Evolutionary conservation across 2,888 invertebrate genomes (phyloP), one percentile per base, ranked within the genome.

Genomic region (Agonopterix arenella): DNA sequence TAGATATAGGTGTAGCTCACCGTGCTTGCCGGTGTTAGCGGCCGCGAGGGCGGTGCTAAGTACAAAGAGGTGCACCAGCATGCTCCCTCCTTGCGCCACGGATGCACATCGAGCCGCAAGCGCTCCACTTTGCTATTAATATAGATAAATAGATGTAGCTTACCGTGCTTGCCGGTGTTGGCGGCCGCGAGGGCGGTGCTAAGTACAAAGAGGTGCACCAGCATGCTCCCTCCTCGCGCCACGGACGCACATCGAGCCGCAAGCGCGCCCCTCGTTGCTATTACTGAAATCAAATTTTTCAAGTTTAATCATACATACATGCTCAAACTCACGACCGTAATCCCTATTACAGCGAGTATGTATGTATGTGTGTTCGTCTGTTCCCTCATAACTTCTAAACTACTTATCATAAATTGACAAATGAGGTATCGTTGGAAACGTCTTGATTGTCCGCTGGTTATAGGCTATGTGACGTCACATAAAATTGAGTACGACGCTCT

Each of bases 21-120:
- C 88, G 77, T 86, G 85, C 69, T 86, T 88, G 40, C 86, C 88
- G 59, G 81, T 77, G 74, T 73, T 85, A 71, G 80, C 85, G 67
- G 83, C 88, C 84, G 84, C 85, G 58, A 89, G 70, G 62, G 88
- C 86, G 79, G 84, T 81, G 81, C 85, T 88, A 81, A 89, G 82
- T 80, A 89, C 79, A 68, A 89, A 76, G 73, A 86, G 80, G 61
- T 78, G 84, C 76, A 81, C 80, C 73, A 88, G 88, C 88, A 89
- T 89, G 68, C 84, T 86, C 84, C 76, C 75, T 70, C 73, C 73
- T 70, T 63, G 64, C 67, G 70, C 73, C 70, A 64, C 73, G 78
- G 75, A 65, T 76, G 84, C 80, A 76, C 88, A 89, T 86, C 69
- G 79, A 84, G 84, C 72, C 72, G 73, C 73, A 76, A 74, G 66